Conservation (phyloP, 2,113 vertebrate genomes). For the Platanista minor region DNA sequence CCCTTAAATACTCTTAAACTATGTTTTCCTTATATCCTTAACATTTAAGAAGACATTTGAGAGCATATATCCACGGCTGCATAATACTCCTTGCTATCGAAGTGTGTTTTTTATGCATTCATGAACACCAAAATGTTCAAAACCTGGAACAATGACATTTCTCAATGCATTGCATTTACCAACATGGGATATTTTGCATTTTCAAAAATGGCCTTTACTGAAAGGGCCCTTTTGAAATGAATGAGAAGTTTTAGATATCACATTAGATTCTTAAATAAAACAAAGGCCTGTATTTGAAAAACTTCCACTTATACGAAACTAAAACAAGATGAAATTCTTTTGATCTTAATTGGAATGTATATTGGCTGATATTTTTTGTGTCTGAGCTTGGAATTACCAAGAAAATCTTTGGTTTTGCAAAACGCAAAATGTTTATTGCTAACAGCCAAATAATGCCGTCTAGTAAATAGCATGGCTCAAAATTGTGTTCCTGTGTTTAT, state of each 20-base stretch:
- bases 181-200: background rate
- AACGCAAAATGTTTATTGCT: background rate
- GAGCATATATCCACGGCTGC: background rate
- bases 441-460: background rate
- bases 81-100: background rate
- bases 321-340: background rate
- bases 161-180: background rate
- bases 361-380: conserved; percentile 6
- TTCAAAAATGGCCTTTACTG: background rate
- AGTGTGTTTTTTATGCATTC: background rate
- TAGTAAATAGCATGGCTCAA: background rate
- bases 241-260: background rate
- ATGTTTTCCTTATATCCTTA: background rate
- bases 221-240: conserved; percentile 1
- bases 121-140: background rate
- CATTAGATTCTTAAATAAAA: conserved; percentile 41
- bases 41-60: background rate
- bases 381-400: background rate
- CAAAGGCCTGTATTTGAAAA: background rate
- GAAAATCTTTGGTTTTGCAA: background rate
- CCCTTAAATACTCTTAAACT: background rate
- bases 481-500: background rate
- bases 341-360: background rate
- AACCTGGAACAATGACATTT: background rate
- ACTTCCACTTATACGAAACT: background rate